These are phyloP conservation scores for Dioctria rufipes DNA, from an alignment of 2,888 invertebrate species.

Conservation along the genomic window DNA sequence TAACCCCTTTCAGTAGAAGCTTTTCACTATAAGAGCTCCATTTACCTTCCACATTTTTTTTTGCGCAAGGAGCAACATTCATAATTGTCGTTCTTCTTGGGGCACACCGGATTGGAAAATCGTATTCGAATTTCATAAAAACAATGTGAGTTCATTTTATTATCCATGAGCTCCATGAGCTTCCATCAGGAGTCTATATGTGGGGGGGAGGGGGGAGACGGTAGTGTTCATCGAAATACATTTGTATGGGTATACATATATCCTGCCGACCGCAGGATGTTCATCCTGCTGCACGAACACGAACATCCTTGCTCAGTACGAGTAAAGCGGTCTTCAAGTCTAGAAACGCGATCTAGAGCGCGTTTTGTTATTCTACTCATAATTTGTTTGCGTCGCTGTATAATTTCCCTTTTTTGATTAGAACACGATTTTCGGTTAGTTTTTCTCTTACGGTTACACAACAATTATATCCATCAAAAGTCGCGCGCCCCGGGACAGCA, in stretches of 20 bases:
- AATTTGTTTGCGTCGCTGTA: slow-evolving; percentile 72
- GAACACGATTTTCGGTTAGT: slow-evolving; percentile 54
- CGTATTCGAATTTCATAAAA: background rate
- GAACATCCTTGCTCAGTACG: slow-evolving; percentile 65
- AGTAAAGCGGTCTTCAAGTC: slow-evolving; percentile 72
- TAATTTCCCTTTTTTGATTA: slow-evolving; percentile 69
- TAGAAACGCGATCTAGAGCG: slow-evolving; percentile 71
- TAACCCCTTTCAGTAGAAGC: slow-evolving; percentile 21
- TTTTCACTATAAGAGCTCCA: background rate
- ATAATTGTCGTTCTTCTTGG: slow-evolving; percentile 5
- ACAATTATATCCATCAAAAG: slow-evolving; percentile 39
- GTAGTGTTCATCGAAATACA: slow-evolving; percentile 20
- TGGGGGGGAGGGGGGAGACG: no score
- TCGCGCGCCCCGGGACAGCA: slow-evolving; percentile 35
- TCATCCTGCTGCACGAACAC: slow-evolving; percentile 20
- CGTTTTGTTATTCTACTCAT: slow-evolving; percentile 72
- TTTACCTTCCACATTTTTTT: slow-evolving; percentile 3
- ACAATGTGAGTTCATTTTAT: background rate
- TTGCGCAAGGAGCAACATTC: background rate
- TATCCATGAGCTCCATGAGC: slow-evolving; percentile 15
- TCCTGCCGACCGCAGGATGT: slow-evolving; percentile 17
- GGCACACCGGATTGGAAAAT: slow-evolving; percentile 16
- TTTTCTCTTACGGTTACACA: slow-evolving; percentile 52
- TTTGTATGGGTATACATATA: background rate
- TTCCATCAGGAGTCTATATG: background rate